Base-by-base conservation (phyloP, 2,888 invertebrate species). In the Spialia ferax region DNA sequence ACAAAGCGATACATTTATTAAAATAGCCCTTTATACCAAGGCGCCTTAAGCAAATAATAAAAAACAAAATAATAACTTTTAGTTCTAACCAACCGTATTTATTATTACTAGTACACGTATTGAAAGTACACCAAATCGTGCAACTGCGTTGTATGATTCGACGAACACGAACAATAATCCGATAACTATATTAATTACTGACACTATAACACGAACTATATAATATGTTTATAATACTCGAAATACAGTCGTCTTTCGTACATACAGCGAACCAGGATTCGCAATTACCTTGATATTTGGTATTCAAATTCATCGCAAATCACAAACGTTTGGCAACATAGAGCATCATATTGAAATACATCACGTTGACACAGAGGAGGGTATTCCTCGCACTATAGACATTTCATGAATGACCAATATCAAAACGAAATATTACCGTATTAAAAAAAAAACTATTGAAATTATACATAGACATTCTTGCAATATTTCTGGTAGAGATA, bases 181-280 rank as follows among this genome's bases (percentile, higher is more conserved):
- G 32, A 48, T 63, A 23, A 63, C 29, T 63, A 63, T 63, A 63
- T 63, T 63, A 63, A 63, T 63, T 63, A 63, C 63, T 63, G 63
- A 63, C 63, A 63, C 63, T 63, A 63, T 63, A 32, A 56, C 56
- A 63, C 15, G 45, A 54, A 54, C 23, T 54, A 54, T 13, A 23
- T 20, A n/a, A 18, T 26, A 54, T n/a, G 23, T 15, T 11, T 54
- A n/a, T 7, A 54, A 54, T 26, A 54, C 52, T n/a, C 52, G 1
- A 26, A 54, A 26, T 1, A 22, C 1, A 23, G 42, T 59, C 23
- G 42, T 11, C 8, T 4, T 26, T 15, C 45, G 45, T 2, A 15
- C 11, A 15, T 15, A 15, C 10, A 15, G 42, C 42, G 42, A 42
- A n/a, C n/a, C 15, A 15, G 42, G 2, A 42, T 15, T 42, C 42